phyloP scores from a whole-genome alignment of 2,888 invertebrate species.

The Craniophora ligustri region DNA sequence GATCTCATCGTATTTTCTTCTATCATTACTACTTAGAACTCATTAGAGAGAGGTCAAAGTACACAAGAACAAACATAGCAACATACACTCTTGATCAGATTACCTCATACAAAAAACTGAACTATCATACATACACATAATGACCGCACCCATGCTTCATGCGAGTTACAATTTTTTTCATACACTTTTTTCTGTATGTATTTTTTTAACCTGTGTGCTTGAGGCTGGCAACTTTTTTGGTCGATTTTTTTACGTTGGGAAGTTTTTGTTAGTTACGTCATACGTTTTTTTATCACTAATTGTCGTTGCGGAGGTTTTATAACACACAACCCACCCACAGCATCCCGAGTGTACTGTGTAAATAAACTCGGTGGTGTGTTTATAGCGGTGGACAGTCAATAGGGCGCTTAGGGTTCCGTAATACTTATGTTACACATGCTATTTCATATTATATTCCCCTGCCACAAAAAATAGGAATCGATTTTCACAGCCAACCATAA shows the following conservation, averaged over 20 bases:
- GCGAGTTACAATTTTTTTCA: constrained; percentile 20
- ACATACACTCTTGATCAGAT: constrained; percentile 32
- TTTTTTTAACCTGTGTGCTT: not conserved
- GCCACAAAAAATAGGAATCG: too few species aligned
- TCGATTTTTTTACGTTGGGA: constrained; percentile 1
- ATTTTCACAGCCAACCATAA: too few species aligned
- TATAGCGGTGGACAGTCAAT: constrained; percentile 15
- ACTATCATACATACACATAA: constrained; percentile 19
- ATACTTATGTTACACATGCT: too few species aligned
- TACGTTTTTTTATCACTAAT: constrained; percentile 41
- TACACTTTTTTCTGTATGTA: constrained; percentile 9
- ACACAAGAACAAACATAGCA: constrained; percentile 12
- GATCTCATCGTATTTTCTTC: constrained; percentile 1
- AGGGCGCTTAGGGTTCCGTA: constrained; percentile 29
- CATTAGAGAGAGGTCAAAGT: constrained; percentile 8
- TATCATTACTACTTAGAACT: not conserved
- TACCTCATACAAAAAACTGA: constrained; percentile 19
- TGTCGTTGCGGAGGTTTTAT: constrained; percentile 33
- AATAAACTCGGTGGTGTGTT: constrained; percentile 29
- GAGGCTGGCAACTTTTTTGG: constrained; percentile 9
- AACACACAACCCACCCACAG: constrained; percentile 42
- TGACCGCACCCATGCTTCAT: constrained; percentile 23
- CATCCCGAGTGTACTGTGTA: constrained; percentile 23
- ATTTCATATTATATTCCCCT: too few species aligned
- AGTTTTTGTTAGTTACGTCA: constrained; percentile 21